Evolutionary conservation across 2,797 vertebrate species (phyloP), one percentile per base, ranked within the genome.

Genomic region (Myotis vivesi): DNA sequence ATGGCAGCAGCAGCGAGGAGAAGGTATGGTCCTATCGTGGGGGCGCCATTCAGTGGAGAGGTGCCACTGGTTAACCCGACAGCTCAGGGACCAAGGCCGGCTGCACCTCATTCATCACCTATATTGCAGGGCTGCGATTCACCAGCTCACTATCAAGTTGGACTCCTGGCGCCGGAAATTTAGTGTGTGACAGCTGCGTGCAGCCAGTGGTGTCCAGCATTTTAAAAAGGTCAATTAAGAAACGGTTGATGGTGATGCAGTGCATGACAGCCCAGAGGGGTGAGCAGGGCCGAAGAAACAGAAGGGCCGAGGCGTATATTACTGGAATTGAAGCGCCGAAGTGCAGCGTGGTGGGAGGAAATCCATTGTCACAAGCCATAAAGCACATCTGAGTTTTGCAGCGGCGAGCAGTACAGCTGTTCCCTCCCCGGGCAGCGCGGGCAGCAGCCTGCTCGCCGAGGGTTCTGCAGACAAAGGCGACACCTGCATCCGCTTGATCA

Each of bases 151-250:
- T 15, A 82, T 91, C 46, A 28, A 88, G 79, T 19, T 85, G 94
- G 90, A 79, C 79, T 51, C 95, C 89, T 44, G 44, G 96, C 71
- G 23, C 76, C 69, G 87, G 89, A 94, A 77, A 81, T 96, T 55
- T 69, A 94, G 76, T 66, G 41, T 69, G 95, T 77, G 89, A 94
- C 93, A 94, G 79, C 94, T 91, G 88, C 88, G 12, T 44, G 71
- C 97, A 94, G 92, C 89, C 96, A 84, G 94, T 92, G 85, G 13
- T 89, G 86, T 84, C 97, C 95, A 96, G 96, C 97, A 97, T 97
- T 97, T 92, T 95, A 91, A 96, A 95, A 96, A 96, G 97, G 96
- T 96, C 96, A 96, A 96, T 97, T 95, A 97, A 96, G 96, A 95
- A 96, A 30, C 44, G 25, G 66, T 53, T 92, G 87, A 77, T 86